A percentile compares a stretch with the other conserved stretches of the same genome.
phyloP scores from a whole-genome alignment of 1,140 invertebrate genomes.

The Zaprionus africanus region DNA sequence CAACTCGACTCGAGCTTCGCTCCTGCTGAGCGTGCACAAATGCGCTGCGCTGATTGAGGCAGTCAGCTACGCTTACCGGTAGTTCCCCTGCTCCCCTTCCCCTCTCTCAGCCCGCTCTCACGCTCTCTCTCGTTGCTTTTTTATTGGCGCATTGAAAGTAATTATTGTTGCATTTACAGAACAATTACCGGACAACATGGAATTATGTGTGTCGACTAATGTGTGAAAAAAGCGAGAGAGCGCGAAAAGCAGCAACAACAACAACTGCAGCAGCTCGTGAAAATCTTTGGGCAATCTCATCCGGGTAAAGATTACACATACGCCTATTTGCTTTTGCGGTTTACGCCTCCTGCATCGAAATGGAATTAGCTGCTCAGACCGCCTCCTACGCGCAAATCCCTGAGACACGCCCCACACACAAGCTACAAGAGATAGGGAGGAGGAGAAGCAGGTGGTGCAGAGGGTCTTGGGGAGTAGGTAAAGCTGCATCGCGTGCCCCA shows the following conservation, averaged over 20 bases:
- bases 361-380: conserved; percentile 40
- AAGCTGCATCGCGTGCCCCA: conserved; percentile 48
- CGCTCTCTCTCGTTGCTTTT: conserved; percentile 20
- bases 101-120: not conserved
- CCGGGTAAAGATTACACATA: conserved; percentile 79
- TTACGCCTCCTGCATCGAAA: conserved; percentile 43
- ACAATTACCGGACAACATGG: conserved; percentile 80
- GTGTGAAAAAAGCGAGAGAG: conserved; percentile 65
- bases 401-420: conserved; percentile 51
- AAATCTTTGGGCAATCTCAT: conserved; percentile 59
- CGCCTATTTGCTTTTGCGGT: conserved; percentile 51
- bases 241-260: not conserved
- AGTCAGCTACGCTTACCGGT: conserved; percentile 7
- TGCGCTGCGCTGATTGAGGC: conserved; percentile 74
- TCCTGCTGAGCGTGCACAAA: conserved; percentile 73
- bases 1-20: conserved; percentile 30
- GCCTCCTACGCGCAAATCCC: not conserved
- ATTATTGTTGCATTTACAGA: conserved; percentile 83
- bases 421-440: not conserved
- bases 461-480: not conserved
- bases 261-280: not conserved
- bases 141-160: conserved; percentile 81
- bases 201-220: conserved; percentile 80
- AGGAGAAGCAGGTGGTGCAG: not conserved
- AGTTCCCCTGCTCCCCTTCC: not conserved